Evolutionary conservation across 2,888 invertebrate species (phyloP).

Genomic region (Ichneumoninae sp.): DNA sequence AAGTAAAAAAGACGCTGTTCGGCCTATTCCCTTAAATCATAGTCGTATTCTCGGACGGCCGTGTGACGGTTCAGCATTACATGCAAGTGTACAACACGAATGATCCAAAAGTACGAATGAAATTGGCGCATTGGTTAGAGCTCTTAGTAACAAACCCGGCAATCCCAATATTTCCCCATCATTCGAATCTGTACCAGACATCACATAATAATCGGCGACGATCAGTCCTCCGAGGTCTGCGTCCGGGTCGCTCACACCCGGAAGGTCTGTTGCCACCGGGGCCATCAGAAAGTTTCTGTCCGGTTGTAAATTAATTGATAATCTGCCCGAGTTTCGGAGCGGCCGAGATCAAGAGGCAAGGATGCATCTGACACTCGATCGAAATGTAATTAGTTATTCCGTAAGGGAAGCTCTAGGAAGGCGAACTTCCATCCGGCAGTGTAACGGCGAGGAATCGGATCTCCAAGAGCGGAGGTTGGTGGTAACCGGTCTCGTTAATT

Average conservation of each 20-base stretch:
- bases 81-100: too few species aligned
- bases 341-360: conserved; percentile 7
- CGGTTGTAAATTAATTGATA: conserved; percentile 1
- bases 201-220: too few species aligned
- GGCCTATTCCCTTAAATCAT: too few species aligned
- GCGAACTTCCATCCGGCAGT: background rate
- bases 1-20: too few species aligned
- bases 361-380: conserved; percentile 36
- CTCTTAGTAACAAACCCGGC: too few species aligned
- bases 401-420: conserved; percentile 1
- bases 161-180: too few species aligned
- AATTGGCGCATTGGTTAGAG: too few species aligned
- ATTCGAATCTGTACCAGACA: too few species aligned
- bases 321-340: background rate
- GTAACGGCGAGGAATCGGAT: conserved; percentile 7
- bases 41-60: too few species aligned
- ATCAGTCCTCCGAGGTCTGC: too few species aligned
- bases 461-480: background rate
- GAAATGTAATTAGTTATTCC: conserved; percentile 58
- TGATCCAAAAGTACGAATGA: too few species aligned
- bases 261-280: background rate
- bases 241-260: background rate
- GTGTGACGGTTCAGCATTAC: too few species aligned
- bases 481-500: conserved; percentile 68
- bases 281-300: background rate